Percentiles rank a stretch among this genome's conserved stretches.
Evolutionary conservation across 2,888 invertebrate species (phyloP).

Genomic region (Drosophila bunnanda): DNA sequence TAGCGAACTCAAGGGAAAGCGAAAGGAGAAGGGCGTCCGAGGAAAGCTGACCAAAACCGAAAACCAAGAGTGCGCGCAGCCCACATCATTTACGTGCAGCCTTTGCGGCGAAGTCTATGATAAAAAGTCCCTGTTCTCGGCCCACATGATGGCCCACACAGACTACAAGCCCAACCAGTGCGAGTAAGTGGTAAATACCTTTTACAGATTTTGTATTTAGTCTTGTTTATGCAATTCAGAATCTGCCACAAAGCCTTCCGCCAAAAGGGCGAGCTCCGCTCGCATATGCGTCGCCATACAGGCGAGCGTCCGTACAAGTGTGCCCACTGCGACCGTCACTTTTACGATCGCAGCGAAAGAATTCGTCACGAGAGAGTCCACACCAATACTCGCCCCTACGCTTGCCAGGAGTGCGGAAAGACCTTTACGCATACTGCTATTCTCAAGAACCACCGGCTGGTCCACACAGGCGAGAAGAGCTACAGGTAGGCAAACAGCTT

Average conservation of each 20-base stretch:
- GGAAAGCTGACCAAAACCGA: not conserved
- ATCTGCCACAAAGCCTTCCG: conserved; percentile 81
- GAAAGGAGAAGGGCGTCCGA: conserved; percentile 28
- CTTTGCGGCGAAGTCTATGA: conserved; percentile 82
- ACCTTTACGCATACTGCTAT: conserved; percentile 81
- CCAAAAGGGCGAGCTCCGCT: conserved; percentile 82
- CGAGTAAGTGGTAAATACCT: conserved; percentile 74
- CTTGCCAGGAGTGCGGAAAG: conserved; percentile 80
- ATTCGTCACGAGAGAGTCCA: conserved; percentile 76
- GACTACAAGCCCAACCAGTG: conserved; percentile 82
- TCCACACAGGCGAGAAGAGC: conserved; percentile 70
- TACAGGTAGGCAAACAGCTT: conserved; percentile 50
- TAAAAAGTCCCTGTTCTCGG: conserved; percentile 74
- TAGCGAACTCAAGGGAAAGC: conserved; percentile 59
- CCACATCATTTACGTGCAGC: conserved; percentile 69
- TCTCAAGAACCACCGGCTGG: conserved; percentile 78
- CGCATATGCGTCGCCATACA: conserved; percentile 84
- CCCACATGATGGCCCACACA: conserved; percentile 80
- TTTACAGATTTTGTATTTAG: not conserved
- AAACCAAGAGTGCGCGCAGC: conserved; percentile 25
- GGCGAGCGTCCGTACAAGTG: conserved; percentile 83
- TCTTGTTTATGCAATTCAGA: conserved; percentile 50
- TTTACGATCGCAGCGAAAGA: conserved; percentile 71
- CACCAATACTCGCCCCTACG: conserved; percentile 82
- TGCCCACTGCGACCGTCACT: conserved; percentile 75